Evolutionary conservation across 2,888 invertebrate genomes (phyloP), one percentile per base, ranked within the genome.

Genomic region (Conchocele bisecta): DNA sequence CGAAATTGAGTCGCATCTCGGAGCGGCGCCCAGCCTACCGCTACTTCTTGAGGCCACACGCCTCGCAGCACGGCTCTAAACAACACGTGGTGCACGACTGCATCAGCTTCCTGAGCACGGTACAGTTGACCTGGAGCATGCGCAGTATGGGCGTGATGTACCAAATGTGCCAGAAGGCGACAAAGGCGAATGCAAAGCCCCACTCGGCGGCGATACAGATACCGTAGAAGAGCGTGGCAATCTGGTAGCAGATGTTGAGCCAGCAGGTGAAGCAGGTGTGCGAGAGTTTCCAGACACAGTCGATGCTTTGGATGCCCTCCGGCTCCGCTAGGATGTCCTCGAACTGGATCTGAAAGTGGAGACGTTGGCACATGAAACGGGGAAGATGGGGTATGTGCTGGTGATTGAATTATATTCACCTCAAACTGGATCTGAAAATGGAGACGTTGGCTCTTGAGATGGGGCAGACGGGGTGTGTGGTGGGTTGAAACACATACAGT

Each of bases 201-300:
- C 94, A 92, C 75, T 93, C 91, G 67, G 95, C 92, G 0, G 95
- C 94, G 60, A 94, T 92, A 29, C 94, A 92, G 7, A 95, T 94
- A 31, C 67, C 70, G 22, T 17, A 35, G 29, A 95, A 83, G 54
- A 95, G 93, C 0, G 94, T 93, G 42, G 95, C 92, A 53, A 94
- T 89, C 11, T 94, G 93, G 92, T 95, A 95, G 89, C 95, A 95
- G 88, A 93, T 93, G 88, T 94, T 93, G 79, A 94, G 93, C 28
- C 95, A 93, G 80, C 93, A 91, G 50, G 93, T 92, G 91, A 95
- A 95, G 88, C 95, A 82, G 35, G 51, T 72, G 83, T 93, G 92
- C 83, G 94, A 94, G 50, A 94, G 91, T n/a, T 94, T 92, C 95
- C 95, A 95, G 51, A 94, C 94, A 89, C 94, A 94, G 87, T 95